Evolutionary conservation across 2,888 invertebrate genomes (phyloP), one percentile per base, ranked within the genome.

Genomic region (Lasioglossum vierecki): DNA sequence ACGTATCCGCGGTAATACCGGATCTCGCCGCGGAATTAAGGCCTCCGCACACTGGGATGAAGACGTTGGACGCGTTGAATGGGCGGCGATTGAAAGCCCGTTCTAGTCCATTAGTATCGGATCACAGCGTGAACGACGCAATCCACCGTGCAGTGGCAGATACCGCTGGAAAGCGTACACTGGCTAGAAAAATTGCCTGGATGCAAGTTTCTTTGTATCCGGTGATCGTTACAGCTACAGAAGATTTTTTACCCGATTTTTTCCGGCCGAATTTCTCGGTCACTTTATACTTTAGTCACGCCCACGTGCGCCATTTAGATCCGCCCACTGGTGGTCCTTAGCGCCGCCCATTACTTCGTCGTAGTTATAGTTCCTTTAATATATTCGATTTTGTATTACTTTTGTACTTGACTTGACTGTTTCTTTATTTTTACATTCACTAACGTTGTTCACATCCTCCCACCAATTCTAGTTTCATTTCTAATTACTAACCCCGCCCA

Each of bases 1-100:
- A 88, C 78, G 79, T 85, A 88, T 86, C 85, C 85, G 80, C 75
- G 76, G 85, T 88, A 87, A 88, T 88, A 84, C 88, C 88, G 88
- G 86, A 88, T 88, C 88, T 81, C 76, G 60, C 73, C 68, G 60
- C 63, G 82, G 79, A 76, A 82, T 83, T 81, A 88, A 86, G 84
- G 84, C 84, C 74, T 49, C 41, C 74, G 57, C 86, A 86, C 86
- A 84, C 70, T 13, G 80, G 15, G 53, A 71, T 57, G 49, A 80
- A 41, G 41, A 30, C 26, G 30, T 49, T 74, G 46, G 68, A 39
- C 68, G n/a, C 18, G 53, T 53, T 39, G 26, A 66, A 66, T 15
- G 66, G 41, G 2, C 13, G 18, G 41, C 2, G 44, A 63, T 39
- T 30, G n/a, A 41, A 68, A n/a, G 41, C 11, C 68, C 39, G 68